These are phyloP conservation scores for Aphidoletes aphidimyza DNA, from an alignment of 2,888 invertebrate species.

Conservation along the genomic window DNA sequence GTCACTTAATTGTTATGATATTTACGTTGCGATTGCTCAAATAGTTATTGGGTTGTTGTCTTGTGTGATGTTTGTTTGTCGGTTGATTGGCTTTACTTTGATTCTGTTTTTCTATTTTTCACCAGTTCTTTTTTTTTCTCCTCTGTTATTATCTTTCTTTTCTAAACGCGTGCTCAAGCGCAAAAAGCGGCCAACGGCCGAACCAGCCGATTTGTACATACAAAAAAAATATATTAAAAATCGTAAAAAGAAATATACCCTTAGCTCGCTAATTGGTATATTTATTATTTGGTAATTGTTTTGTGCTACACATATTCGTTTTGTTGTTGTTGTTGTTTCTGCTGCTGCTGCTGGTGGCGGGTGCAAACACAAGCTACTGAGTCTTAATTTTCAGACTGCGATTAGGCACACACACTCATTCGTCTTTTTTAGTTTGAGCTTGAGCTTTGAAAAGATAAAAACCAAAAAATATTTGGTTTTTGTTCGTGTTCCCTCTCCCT, in stretches of 20 bases:
- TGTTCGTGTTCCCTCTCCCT: too few species aligned
- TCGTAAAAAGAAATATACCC: not conserved
- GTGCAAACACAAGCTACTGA: too few species aligned
- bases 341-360: too few species aligned
- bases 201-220: too few species aligned
- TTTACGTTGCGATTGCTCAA: slow-evolving; percentile 8
- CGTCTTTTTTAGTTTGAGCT: not conserved
- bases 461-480: not conserved
- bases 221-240: too few species aligned
- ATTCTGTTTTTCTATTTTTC: too few species aligned
- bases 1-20: slow-evolving; percentile 2
- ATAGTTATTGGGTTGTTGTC: slow-evolving; percentile 22
- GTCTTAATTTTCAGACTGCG: not conserved
- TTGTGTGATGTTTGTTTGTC: not conserved
- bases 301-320: not conserved
- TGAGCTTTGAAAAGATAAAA: not conserved
- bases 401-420: not conserved
- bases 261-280: not conserved
- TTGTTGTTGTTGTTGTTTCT: not conserved
- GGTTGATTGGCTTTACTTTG: not conserved
- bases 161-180: too few species aligned
- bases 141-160: too few species aligned
- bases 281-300: not conserved
- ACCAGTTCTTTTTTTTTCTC: too few species aligned
- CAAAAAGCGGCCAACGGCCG: too few species aligned